Base-by-base conservation (phyloP, 1,140 invertebrate species). In the Eriosoma lanigerum region DNA sequence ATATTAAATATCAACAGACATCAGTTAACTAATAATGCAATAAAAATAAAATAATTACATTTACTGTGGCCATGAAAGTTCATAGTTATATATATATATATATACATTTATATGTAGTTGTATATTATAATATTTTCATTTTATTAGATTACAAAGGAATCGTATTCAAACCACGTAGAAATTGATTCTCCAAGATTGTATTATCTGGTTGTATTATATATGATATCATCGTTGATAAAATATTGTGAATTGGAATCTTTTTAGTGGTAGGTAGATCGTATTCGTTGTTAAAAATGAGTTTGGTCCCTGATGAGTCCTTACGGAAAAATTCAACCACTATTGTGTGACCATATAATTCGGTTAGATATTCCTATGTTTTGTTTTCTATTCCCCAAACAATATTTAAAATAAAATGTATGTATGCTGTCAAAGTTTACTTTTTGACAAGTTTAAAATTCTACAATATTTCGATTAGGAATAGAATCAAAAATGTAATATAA, bases 101-200 rank as follows among this genome's bases (percentile, higher is more conserved):
- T 38, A 38, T 38, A 38, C 32, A 38, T 3, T 38, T 8, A 8
- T 38, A 38, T 4, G 32, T 38, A 3, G 32, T 38, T 38, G 32
- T 3, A 4, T 21, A 13, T 44, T 46, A 44, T 66, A 0, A 44
- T 46, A 8, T 66, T 66, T 46, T 66, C n/a, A 46, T 44, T 44
- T 38, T 66, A 46, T 21, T 29, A 12, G 21, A 48, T 26, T 21
- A 48, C 15, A 48, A 19, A 68, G 1, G 4, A 4, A 46, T 1
- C 12, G 10, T 26, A 48, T 68, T 68, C 66, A 68, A 48, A 68
- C 66, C 38, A 48, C 38, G 38, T 48, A 48, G 66, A 6, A 68
- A 68, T 48, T 9, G 46, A 9, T 46, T 48, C 24, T 26, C 8
- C 46, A 48, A 21, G 21, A 5, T 24, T 68, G 21, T 46, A n/a